Evolutionary conservation across 2,113 vertebrate species (phyloP).

Genomic region (Tautogolabrus adspersus): DNA sequence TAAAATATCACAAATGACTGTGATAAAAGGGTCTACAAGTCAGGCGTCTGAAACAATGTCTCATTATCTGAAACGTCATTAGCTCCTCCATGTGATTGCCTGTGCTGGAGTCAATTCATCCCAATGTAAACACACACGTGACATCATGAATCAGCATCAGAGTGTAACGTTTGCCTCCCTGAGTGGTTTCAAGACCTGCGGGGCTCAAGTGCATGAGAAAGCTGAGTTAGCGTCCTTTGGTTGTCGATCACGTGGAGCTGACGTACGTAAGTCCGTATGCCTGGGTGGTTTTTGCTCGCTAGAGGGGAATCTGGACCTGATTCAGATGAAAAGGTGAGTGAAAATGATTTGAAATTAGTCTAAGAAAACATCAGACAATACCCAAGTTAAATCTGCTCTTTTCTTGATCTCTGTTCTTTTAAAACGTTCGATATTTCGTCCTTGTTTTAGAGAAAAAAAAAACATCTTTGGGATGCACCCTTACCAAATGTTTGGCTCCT

Average conservation of each 20-base stretch:
- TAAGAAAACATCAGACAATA: too few relatives aligned
- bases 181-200: conserved; percentile 88
- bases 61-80: conserved; percentile 44
- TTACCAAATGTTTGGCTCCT: conserved; percentile 96
- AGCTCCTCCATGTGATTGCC: conserved; percentile 50
- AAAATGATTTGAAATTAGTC: neutral
- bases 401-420: too few relatives aligned
- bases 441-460: neutral
- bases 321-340: neutral
- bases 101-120: conserved; percentile 36
- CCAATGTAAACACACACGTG: conserved; percentile 50
- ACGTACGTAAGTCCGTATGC: conserved; percentile 92
- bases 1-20: conserved; percentile 58
- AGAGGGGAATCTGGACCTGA: conserved; percentile 91
- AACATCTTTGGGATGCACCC: conserved; percentile 55
- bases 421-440: neutral
- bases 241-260: conserved; percentile 98
- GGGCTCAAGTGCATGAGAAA: conserved; percentile 95
- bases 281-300: conserved; percentile 94
- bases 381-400: too few relatives aligned
- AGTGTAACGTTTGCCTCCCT: conserved; percentile 61
- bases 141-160: conserved; percentile 76
- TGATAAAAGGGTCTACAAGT: conserved; percentile 56
- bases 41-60: conserved; percentile 49
- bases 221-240: conserved; percentile 96